phyloP scores from a whole-genome alignment of 2,797 vertebrate species.

The Glossophaga mutica region DNA sequence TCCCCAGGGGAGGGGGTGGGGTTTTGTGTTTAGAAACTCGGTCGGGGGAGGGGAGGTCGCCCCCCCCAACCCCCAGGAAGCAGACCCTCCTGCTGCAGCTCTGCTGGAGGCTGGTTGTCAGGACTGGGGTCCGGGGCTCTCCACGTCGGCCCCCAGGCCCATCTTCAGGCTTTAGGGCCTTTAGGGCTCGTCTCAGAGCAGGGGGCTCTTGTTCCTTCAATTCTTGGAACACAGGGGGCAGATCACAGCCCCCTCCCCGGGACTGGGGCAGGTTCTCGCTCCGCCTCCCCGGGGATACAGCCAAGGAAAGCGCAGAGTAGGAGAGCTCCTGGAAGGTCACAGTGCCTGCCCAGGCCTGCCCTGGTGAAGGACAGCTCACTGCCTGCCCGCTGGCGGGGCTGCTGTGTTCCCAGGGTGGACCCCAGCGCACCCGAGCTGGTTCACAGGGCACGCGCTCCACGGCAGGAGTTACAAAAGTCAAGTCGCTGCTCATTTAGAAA shows the following conservation, averaged over 20 bases:
- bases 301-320: not conserved
- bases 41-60: not conserved
- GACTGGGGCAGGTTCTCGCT: accelerated
- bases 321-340: not conserved
- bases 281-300: not conserved
- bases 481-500: not conserved
- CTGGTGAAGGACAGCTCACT: not conserved
- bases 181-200: not conserved
- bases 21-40: not conserved
- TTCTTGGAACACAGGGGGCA: not conserved
- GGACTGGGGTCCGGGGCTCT: not conserved
- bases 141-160: accelerated
- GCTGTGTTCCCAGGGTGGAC: too few relatives aligned
- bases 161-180: not conserved
- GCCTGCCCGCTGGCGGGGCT: accelerated
- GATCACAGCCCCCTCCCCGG: not conserved
- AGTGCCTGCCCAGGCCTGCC: too few relatives aligned
- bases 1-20: too few relatives aligned
- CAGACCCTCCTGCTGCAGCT: not conserved
- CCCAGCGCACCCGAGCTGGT: accelerated
- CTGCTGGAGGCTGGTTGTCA: not conserved
- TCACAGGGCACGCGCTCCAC: not conserved
- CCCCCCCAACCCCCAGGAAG: not conserved
- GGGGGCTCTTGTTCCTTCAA: not conserved
- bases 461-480: not conserved